phyloP scores from a whole-genome alignment of 2,888 invertebrate species.

The Eupithecia pulchellata region DNA sequence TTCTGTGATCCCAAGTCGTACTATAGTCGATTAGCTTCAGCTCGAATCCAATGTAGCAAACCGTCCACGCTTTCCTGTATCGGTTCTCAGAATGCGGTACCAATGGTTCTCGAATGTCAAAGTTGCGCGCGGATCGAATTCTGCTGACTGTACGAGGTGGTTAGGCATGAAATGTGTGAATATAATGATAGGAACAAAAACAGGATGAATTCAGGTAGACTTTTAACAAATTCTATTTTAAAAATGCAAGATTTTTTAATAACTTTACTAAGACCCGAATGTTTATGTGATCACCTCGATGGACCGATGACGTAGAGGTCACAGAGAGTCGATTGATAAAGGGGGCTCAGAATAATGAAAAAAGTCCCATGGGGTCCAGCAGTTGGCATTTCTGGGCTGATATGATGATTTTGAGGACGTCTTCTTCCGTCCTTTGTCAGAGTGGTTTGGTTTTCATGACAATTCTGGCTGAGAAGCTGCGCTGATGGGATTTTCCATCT shows the following conservation, averaged over 20 bases:
- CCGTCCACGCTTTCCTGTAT: constrained; percentile 42
- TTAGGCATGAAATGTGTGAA: neutral
- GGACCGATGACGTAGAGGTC: no score
- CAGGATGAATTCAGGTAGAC: neutral
- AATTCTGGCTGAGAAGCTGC: no score
- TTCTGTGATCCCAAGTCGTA: constrained; percentile 9
- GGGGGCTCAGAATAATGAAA: no score
- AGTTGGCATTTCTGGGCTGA: no score
- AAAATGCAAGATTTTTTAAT: neutral
- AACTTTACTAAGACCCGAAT: no score
- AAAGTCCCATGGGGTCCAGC: no score
- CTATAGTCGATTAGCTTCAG: constrained; percentile 15
- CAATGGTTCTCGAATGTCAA: constrained; percentile 33
- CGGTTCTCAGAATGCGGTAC: constrained; percentile 46
- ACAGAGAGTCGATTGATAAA: no score
- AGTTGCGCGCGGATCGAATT: constrained; percentile 13
- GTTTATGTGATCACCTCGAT: no score
- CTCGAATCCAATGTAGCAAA: constrained; percentile 8
- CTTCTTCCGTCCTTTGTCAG: no score
- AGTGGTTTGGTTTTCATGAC: no score
- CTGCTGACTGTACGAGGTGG: constrained; percentile 3
- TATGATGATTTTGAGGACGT: no score
- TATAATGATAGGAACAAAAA: neutral
- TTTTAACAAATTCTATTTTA: neutral
- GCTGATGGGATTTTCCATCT: no score